Evolutionary conservation across 2,113 vertebrate species (phyloP).

Genomic region (Pituophis catenifer): DNA sequence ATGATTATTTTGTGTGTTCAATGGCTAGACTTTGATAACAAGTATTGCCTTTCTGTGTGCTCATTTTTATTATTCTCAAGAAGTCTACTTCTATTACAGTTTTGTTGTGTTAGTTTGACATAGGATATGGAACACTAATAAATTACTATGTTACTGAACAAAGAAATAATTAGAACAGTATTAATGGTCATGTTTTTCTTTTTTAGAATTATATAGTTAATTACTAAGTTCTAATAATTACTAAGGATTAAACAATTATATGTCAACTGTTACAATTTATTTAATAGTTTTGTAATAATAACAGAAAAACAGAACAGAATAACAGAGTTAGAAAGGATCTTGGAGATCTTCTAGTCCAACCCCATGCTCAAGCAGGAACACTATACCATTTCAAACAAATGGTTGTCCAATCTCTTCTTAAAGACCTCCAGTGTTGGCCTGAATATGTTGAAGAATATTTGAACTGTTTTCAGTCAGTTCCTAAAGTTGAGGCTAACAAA

Average conservation of each 20-base stretch:
- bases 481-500: background rate
- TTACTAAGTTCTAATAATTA: constrained; percentile 25
- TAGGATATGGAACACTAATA: background rate
- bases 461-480: background rate
- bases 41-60: background rate
- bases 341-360: too few species aligned
- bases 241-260: constrained; percentile 27
- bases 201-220: constrained; percentile 8
- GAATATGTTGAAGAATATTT: constrained; percentile 11
- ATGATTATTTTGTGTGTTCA: background rate
- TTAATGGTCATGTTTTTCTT: constrained; percentile 3
- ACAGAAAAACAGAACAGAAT: too few species aligned
- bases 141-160: constrained; percentile 12
- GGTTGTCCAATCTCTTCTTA: too few species aligned
- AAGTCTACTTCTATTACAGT: background rate
- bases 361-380: too few species aligned
- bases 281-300: constrained; percentile 18
- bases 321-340: too few species aligned
- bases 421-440: background rate
- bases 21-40: background rate
- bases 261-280: constrained; percentile 13
- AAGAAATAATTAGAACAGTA: constrained; percentile 22
- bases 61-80: background rate
- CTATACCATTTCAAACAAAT: too few species aligned
- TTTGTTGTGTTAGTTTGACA: accelerated